Evolutionary conservation across 2,888 invertebrate species (phyloP).

Genomic region (Phalera bucephala): DNA sequence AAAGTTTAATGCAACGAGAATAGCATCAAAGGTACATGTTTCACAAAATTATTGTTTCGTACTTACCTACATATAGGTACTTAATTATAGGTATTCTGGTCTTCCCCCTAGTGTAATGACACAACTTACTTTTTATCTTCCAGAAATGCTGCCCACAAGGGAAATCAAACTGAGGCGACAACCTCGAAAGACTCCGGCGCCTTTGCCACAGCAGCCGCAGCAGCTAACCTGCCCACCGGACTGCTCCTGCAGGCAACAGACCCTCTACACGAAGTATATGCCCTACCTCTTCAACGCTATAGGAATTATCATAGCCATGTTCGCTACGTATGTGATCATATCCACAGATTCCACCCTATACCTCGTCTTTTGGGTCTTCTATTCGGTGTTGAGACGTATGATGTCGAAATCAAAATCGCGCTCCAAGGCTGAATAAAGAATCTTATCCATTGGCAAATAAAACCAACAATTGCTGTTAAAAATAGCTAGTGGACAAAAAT

Average conservation of each 20-base stretch:
- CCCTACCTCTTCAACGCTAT: conserved; percentile 49
- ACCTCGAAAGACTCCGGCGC: conserved; percentile 5
- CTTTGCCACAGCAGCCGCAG: conserved; percentile 3
- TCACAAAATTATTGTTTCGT: no score
- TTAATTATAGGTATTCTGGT: no score
- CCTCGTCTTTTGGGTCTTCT: conserved; percentile 67
- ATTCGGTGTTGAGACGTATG: conserved; percentile 62
- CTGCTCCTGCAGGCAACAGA: conserved; percentile 44
- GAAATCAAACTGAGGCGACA: conserved; percentile 2
- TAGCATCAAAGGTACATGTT: no score
- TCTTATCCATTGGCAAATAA: not conserved
- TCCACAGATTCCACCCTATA: conserved; percentile 66
- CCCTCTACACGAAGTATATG: conserved; percentile 13
- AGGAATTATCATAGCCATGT: conserved; percentile 59
- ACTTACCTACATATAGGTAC: no score
- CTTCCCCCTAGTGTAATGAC: no score
- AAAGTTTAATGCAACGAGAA: no score
- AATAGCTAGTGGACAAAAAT: no score
- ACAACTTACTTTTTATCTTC: conserved; percentile 21
- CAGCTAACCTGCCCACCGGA: conserved; percentile 40
- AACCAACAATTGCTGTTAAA: no score
- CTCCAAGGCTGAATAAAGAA: conserved; percentile 44
- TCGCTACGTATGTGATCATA: conserved; percentile 64
- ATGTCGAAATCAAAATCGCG: conserved; percentile 47
- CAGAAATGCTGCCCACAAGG: conserved; percentile 37